Evolutionary conservation across 2,113 vertebrate genomes (phyloP), one percentile per base, ranked within the genome.

Genomic region (Grallaria varia): DNA sequence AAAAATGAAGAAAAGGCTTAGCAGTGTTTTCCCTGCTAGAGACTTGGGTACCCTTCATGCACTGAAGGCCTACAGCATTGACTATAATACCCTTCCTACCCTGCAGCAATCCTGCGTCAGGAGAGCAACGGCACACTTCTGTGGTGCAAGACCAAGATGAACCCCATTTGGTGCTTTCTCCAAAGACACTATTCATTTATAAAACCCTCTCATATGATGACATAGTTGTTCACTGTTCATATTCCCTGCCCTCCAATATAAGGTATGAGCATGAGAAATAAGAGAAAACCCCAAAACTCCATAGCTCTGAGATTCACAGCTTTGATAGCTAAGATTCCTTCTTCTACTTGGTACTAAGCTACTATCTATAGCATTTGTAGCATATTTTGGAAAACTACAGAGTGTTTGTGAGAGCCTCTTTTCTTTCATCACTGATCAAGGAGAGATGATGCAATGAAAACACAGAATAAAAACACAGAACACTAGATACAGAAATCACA

Each of bases 1-100:
- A 53, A 64, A 10, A 45, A 20, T 17, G 47, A 90, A 72, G 14
- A n/a, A 52, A 73, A 82, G 42, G 45, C 14, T 53, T 28, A 23
- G 37, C 16, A 81, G 52, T 3, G 1, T 35, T 75, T 76, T 50
- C 67, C 60, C 58, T 64, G 37, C 12, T 21, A 64, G 52, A 72
- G n/a, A 45, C 23, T 25, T 5, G 0, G 14, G 62, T 14, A 49
- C 14, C 37, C 37, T 58, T 25, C 50, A n/a, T 0, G 0, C 23
- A 6, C 20, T 15, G 35, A 37, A 78, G 58, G 31, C 27, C 82
- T 50, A 45, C 19, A 64, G 35, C 45, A 8, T 0, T 31, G 27
- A 42, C 39, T 17, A 22, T 24, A 53, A n/a, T 1, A 2, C 8
- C 35, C 21, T 21, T 49, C n/a, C 23, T 9, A 52, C 19, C 60